Evolutionary conservation across 2,888 invertebrate genomes (phyloP), one percentile per base, ranked within the genome.

Genomic region (Folsomia manolachei): DNA sequence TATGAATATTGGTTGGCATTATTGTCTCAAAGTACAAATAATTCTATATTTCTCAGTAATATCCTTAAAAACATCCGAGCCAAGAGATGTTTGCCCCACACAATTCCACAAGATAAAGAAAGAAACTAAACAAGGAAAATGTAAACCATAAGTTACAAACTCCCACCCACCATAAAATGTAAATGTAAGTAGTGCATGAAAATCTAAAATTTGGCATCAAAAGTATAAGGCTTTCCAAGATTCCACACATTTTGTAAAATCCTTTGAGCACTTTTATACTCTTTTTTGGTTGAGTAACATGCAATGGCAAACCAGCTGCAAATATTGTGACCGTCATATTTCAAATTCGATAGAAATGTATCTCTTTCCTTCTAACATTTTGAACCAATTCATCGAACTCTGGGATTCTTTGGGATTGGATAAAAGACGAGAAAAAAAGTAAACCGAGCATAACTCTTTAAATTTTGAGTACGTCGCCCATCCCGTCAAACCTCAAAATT

Each of bases 301-400:
- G n/a, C n/a, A n/a, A n/a, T n/a, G n/a, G n/a, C n/a, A n/a, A n/a
- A n/a, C n/a, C 39, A 9, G 39, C 39, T 39, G 39, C 39, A 39
- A 7, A 56, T 56, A 14, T 56, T 56, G 56, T 56, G 56, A 56
- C 56, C 56, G 21, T 56, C 56, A 56, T 56, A 56, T 56, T 56
- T 56, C 56, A 56, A 18, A 56, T 56, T 56, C 19, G 21, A 56
- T 56, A 21, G 56, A 56, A 56, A 56, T 56, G 56, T 7, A 56
- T 56, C 19, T 56, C 56, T 51, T 51, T 18, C 51, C n/a, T n/a
- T n/a, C n/a, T n/a, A n/a, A n/a, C n/a, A n/a, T n/a, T n/a, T n/a
- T n/a, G n/a, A 39, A 4, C 39, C 39, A 14, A n/a, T n/a, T 14
- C 39, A 39, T 39, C 14, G 4, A 4, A 9, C 14, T 39, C 39